Conservation (phyloP, 1,140 invertebrate species). For the Capitella teleta region DNA sequence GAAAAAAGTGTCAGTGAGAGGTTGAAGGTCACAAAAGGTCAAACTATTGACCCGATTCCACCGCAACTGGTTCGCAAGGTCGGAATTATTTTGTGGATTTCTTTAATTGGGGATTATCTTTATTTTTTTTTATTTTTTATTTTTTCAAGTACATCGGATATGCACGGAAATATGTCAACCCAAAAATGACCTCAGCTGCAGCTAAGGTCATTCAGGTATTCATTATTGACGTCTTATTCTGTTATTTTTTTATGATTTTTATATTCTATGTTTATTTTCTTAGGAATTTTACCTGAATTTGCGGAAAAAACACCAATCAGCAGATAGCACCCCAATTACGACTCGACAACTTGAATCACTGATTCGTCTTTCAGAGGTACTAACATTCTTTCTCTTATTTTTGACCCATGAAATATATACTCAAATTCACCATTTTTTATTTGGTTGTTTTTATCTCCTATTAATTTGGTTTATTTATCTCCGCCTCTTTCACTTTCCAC, state of each 20-base stretch:
- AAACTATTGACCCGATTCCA: conserved; percentile 58
- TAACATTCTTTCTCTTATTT: no score
- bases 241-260: no score
- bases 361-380: conserved; percentile 72
- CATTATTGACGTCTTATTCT: no score
- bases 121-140: not conserved
- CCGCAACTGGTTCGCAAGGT: conserved; percentile 52
- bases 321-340: conserved; percentile 60
- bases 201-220: conserved; percentile 52
- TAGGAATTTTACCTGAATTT: conserved; percentile 73
- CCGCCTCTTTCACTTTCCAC: no score
- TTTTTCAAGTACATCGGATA: conserved; percentile 70
- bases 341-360: conserved; percentile 74
- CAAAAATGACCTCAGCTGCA: conserved; percentile 60
- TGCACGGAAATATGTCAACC: conserved; percentile 76
- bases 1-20: conserved; percentile 47
- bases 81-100: not conserved
- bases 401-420: not conserved
- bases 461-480: no score
- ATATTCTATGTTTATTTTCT: conserved; percentile 6
- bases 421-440: no score
- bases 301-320: conserved; percentile 53
- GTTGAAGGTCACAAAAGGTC: conserved; percentile 50
- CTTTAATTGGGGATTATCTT: not conserved
- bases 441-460: no score